Conservation (phyloP, 53 echinoderm and acorn worm genomes). For the Holothuria leucospilota region DNA sequence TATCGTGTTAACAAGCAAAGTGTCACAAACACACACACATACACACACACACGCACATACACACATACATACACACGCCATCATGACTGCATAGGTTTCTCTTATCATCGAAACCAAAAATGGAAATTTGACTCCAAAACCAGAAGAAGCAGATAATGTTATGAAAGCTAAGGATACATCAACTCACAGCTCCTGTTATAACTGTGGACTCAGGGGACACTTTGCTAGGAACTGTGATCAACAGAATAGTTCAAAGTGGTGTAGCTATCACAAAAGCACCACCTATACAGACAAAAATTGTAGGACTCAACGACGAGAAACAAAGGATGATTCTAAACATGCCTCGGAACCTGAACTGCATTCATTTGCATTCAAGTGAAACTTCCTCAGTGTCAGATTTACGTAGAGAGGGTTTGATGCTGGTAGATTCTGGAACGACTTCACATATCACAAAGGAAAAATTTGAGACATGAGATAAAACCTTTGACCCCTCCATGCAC, state of each 20-base stretch:
- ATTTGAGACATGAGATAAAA: slow-evolving; percentile 24
- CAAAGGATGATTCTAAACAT: not conserved
- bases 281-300: not conserved
- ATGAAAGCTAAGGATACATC: not conserved
- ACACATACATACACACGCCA: too few species aligned
- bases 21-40: too few species aligned
- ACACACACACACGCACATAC: too few species aligned
- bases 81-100: too few species aligned
- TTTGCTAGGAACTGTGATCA: not conserved
- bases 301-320: not conserved
- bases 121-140: not conserved
- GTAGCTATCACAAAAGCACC: not conserved
- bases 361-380: not conserved
- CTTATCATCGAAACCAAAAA: too few species aligned
- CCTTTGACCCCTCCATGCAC: slow-evolving; percentile 33
- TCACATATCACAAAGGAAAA: slow-evolving; percentile 51
- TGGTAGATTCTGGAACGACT: slow-evolving; percentile 55
- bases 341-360: not conserved
- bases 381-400: not conserved
- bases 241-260: not conserved
- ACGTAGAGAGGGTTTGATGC: not conserved
- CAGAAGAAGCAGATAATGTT: not conserved
- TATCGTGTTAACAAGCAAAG: too few species aligned
- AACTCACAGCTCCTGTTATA: not conserved
- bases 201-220: slow-evolving; percentile 4